Conservation (phyloP, 2,113 vertebrate species). For the Pedionomus torquatus region DNA sequence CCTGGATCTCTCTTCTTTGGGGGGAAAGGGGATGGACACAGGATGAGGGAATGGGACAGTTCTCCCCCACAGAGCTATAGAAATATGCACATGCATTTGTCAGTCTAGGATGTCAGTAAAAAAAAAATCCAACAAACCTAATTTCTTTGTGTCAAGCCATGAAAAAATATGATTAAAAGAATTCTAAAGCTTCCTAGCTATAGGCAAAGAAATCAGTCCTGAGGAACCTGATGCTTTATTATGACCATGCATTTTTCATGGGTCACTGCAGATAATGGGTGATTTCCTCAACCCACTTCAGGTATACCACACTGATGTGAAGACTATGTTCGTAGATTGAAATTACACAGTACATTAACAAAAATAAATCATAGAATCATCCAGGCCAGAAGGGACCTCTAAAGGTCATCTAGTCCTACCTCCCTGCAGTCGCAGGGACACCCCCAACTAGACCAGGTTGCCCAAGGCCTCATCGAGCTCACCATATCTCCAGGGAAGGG, state of each 20-base stretch:
- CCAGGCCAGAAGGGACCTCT: too few relatives aligned
- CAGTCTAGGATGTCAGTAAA: not conserved
- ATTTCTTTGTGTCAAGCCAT: not conserved
- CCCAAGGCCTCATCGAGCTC: too few relatives aligned
- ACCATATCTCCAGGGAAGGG: too few relatives aligned
- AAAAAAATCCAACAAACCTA: not conserved
- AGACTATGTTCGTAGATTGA: not conserved
- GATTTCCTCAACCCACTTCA: not conserved
- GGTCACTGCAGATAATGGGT: not conserved
- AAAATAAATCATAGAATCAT: too few relatives aligned
- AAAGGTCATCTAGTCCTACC: too few relatives aligned
- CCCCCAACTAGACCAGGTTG: too few relatives aligned
- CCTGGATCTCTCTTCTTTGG: not conserved
- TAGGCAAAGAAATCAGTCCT: not conserved
- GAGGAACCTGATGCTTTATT: not conserved
- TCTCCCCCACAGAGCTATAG: not conserved
- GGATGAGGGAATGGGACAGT: not conserved
- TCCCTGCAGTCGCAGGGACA: too few relatives aligned
- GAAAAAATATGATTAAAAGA: not conserved
- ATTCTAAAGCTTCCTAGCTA: not conserved
- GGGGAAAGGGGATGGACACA: not conserved
- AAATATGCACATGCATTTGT: not conserved
- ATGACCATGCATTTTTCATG: not conserved
- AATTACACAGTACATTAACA: not conserved
- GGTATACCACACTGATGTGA: not conserved